Conservation (phyloP, 2,113 vertebrate genomes). For the Coptodon rendalli region DNA sequence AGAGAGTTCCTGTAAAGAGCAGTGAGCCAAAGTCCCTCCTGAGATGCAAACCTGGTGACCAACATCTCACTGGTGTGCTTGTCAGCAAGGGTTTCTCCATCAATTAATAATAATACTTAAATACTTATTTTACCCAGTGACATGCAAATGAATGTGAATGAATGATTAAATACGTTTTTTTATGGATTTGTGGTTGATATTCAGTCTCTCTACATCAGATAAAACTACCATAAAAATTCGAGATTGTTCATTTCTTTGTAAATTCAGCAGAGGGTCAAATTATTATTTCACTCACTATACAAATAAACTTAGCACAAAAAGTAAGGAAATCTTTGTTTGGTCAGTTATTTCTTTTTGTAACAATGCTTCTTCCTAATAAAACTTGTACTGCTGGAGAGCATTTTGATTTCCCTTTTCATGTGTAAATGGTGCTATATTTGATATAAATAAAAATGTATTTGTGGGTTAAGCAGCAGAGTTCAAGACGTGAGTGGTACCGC, state of each 20-base stretch:
- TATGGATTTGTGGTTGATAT: neutral
- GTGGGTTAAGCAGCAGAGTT: neutral
- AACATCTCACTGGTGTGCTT: neutral
- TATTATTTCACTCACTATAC: neutral
- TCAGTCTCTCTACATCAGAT: neutral
- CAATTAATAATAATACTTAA: neutral
- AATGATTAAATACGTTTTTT: neutral
- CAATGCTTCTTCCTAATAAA: neutral
- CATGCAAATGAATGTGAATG: neutral
- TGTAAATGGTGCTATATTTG: neutral
- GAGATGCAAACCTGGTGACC: neutral
- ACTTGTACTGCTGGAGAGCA: neutral
- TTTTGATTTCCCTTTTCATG: neutral
- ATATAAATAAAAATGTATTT: neutral
- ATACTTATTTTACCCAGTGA: neutral
- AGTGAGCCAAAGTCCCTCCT: neutral
- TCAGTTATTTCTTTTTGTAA: neutral
- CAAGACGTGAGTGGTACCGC: neutral
- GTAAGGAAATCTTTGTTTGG: neutral
- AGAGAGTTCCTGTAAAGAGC: neutral
- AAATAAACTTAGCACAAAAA: neutral
- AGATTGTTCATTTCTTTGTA: neutral
- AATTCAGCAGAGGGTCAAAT: neutral
- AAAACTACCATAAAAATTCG: neutral
- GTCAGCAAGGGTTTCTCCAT: neutral